Percentiles rank a stretch among this genome's conserved stretches.
phyloP scores from a whole-genome alignment of 2,113 vertebrate species.

The Coptodon rendalli region DNA sequence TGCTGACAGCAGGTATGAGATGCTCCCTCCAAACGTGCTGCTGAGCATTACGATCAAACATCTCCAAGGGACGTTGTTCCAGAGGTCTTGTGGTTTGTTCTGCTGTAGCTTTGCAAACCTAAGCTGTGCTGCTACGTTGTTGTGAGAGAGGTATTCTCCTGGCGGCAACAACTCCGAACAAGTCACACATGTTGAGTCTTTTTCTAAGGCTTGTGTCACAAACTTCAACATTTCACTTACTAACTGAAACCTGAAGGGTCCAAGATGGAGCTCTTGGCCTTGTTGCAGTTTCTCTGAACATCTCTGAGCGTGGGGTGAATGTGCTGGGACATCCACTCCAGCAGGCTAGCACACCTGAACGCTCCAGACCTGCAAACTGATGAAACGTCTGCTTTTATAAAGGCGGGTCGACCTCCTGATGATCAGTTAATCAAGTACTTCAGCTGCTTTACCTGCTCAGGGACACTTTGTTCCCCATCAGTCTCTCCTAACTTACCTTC shows the following conservation, averaged over 20 bases:
- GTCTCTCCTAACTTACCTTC: neutral
- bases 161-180: neutral
- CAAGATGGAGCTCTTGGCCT: rapidly evolving
- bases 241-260: neutral
- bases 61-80: neutral
- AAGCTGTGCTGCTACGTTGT: neutral
- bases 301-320: neutral
- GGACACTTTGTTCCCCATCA: neutral
- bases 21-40: neutral
- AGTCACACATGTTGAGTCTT: neutral
- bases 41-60: neutral
- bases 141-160: neutral
- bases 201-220: rapidly evolving
- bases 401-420: neutral
- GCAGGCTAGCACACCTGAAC: neutral
- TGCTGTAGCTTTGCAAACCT: neutral
- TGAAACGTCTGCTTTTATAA: neutral
- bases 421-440: neutral
- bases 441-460: neutral
- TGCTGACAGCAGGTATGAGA: neutral
- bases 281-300: neutral
- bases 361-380: neutral
- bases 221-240: neutral
- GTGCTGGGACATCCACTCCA: neutral
- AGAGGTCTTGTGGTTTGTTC: neutral